Conservation (phyloP, 1,140 invertebrate genomes). For the Lanistes nyassanus region DNA sequence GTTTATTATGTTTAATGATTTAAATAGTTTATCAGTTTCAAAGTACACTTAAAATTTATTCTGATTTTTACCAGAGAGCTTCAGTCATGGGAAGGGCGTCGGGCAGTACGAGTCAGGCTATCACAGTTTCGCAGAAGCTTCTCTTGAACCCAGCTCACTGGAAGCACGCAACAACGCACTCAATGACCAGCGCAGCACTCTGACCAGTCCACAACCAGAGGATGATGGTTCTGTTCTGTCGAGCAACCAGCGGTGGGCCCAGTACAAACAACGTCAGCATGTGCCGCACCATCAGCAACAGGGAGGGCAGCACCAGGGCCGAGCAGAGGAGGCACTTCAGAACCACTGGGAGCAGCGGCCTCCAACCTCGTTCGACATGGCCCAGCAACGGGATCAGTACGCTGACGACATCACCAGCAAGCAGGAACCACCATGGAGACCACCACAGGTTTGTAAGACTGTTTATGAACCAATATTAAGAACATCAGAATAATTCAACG, state of each 20-base stretch:
- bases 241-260: constrained; percentile 12
- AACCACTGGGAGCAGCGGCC: constrained; percentile 17
- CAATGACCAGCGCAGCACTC: constrained; percentile 36
- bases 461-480: too few relatives aligned
- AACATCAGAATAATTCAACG: too few relatives aligned
- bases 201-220: constrained; percentile 9
- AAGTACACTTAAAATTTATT: not conserved
- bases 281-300: not conserved
- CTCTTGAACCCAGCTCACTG: constrained; percentile 63
- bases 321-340: constrained; percentile 11
- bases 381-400: not conserved
- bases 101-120: constrained; percentile 37
- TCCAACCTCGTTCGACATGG: not conserved
- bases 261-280: constrained; percentile 7
- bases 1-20: too few relatives aligned
- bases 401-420: not conserved
- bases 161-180: constrained; percentile 44
- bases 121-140: constrained; percentile 36
- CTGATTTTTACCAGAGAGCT: constrained; percentile 11
- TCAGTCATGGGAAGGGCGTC: constrained; percentile 19
- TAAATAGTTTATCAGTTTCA: too few relatives aligned
- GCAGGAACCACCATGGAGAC: too few relatives aligned
- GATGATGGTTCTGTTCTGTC: constrained; percentile 4
- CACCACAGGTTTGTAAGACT: too few relatives aligned
- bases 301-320: constrained; percentile 2